Evolutionary conservation across 2,888 invertebrate species (phyloP), one percentile per base, ranked within the genome.

Genomic region (Drosophila pseudotakahashii): DNA sequence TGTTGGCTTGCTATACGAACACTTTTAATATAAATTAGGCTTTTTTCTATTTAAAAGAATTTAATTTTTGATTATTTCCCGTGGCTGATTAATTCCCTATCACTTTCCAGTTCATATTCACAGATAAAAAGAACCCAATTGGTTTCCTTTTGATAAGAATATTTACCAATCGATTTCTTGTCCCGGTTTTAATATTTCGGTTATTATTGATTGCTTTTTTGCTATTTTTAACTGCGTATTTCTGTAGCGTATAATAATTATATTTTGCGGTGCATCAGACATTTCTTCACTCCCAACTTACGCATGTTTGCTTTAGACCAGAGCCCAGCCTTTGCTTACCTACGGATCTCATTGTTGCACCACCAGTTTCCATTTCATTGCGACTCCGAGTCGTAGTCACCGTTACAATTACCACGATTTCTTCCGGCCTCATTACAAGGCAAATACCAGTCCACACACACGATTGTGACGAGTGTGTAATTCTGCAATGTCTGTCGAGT

Each of bases 341-440:
- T 23, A 23, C 9, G 11, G 42, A 48, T 48, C 42, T 60, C 34
- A 19, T 39, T 30, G 58, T 16, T 42, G 7, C 34, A 30, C 19
- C 10, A 19, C 45, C 61, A 57, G 47, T 69, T 76, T 58, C 77
- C 59, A 34, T 66, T 66, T 66, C 68, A 66, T 53, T 45, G 42
- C 66, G 19, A 64, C 51, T 64, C 13, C 44, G 19, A 48, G 62
- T 26, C 34, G 32, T 14, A 42, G 36, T 30, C 23, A 7, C 63
- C 47, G 62, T 62, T 63, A 41, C 45, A 51, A 37, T 58, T 41
- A 42, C 75, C 64, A 68, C 69, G 61, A 69, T 81, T 79, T 85
- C 80, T 85, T 85, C 83, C 78, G 77, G 80, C 61, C 82, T 77
- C 64, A 67, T 75, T 84, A 54, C 63, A 63, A 58, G 68, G 50